Conservation (phyloP, 2,113 vertebrate genomes). For the Paradisaea rubra region DNA sequence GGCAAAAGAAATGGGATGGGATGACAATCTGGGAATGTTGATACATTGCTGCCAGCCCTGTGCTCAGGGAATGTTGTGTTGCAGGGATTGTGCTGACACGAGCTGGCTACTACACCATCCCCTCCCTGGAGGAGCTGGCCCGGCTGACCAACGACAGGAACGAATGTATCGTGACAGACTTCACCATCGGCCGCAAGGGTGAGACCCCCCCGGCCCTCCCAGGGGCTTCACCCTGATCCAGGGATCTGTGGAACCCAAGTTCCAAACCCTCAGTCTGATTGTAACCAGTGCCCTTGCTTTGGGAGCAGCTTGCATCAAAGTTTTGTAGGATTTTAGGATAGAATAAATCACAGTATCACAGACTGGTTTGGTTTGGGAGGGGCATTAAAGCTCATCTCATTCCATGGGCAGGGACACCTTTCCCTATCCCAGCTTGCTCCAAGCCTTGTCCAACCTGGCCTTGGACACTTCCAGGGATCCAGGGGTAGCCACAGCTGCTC, state of each 20-base stretch:
- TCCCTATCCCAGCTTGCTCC: rapidly evolving
- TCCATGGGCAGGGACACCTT: background rate
- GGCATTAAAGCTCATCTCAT: background rate
- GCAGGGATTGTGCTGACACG: slow-evolving; percentile 85
- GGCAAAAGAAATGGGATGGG: background rate
- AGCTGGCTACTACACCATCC: slow-evolving; percentile 93
- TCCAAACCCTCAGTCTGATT: background rate
- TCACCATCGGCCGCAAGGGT: slow-evolving; percentile 93
- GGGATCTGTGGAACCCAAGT: rapidly evolving
- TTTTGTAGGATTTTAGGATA: background rate
- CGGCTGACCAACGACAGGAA: slow-evolving; percentile 79
- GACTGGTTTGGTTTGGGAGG: background rate
- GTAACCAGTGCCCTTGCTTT: rapidly evolving
- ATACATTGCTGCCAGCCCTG: rapidly evolving
- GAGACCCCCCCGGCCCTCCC: background rate
- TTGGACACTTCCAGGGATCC: background rate
- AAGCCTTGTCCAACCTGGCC: background rate
- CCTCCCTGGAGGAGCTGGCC: slow-evolving; percentile 87
- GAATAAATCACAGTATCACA: background rate
- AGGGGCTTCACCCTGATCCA: rapidly evolving
- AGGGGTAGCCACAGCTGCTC: background rate
- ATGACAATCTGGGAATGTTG: background rate
- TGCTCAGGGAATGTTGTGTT: background rate
- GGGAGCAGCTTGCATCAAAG: rapidly evolving
- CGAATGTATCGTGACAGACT: slow-evolving; percentile 87